Conservation (phyloP, 2,797 vertebrate species). For the Sylvia borin region DNA sequence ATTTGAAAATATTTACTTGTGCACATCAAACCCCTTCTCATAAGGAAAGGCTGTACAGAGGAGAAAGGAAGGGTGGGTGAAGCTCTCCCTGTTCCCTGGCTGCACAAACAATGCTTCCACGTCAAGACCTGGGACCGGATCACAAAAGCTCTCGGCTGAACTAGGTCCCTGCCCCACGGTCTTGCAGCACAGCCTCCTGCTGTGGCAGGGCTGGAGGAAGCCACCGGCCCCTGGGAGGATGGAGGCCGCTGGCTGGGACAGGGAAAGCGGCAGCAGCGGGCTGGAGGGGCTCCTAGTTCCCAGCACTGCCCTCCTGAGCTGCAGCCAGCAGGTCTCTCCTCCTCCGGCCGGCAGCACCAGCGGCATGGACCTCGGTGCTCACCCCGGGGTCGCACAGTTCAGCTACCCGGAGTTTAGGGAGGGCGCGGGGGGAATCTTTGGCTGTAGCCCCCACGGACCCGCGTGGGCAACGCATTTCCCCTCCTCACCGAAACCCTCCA, state of each 20-base stretch:
- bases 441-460: not conserved
- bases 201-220: not conserved
- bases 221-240: not conserved
- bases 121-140: not conserved
- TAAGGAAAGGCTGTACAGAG: not conserved
- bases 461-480: rapidly evolving
- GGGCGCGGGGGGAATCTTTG: not conserved
- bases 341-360: not conserved
- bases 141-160: not conserved
- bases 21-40: not conserved
- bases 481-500: not conserved
- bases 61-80: constrained; percentile 14
- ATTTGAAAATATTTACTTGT: not conserved
- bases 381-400: not conserved
- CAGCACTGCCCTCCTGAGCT: not conserved
- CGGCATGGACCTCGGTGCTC: not conserved
- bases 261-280: not conserved
- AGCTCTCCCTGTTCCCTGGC: not conserved
- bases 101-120: not conserved
- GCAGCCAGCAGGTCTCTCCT: not conserved
- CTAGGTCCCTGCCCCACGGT: not conserved
- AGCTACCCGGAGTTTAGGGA: rapidly evolving
- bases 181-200: not conserved
- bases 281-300: rapidly evolving
- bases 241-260: not conserved